These are phyloP conservation scores for Embidobia sp. DNA, from an alignment of 2,888 invertebrate genomes.

Conservation along the genomic window DNA sequence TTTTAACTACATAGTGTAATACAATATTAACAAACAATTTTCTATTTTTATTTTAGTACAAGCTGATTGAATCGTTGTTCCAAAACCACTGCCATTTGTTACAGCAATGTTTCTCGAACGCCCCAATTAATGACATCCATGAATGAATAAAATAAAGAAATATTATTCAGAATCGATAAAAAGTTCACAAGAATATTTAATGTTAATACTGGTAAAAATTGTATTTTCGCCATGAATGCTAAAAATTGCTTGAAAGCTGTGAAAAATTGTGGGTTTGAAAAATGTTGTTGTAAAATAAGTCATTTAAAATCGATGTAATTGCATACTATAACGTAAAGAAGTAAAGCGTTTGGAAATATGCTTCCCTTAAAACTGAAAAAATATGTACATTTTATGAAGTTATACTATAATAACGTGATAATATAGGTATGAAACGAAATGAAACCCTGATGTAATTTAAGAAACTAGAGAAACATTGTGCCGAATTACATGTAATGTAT, in stretches of 20 bases:
- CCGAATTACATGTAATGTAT: slow-evolving; percentile 56
- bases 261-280: background rate
- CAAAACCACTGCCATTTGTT: slow-evolving; percentile 47
- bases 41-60: slow-evolving; percentile 38
- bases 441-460: slow-evolving; percentile 48
- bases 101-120: slow-evolving; percentile 27
- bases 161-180: too few relatives aligned
- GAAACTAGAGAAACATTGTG: slow-evolving; percentile 55
- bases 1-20: too few relatives aligned
- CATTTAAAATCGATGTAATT: slow-evolving; percentile 26
- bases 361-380: slow-evolving; percentile 21
- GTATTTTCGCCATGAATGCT: slow-evolving; percentile 29
- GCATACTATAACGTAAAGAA: slow-evolving; percentile 19
- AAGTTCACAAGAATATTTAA: too few relatives aligned
- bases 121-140: background rate
- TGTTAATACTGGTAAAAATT: slow-evolving; percentile 1
- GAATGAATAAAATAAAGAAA: background rate
- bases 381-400: slow-evolving; percentile 38
- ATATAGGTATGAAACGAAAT: slow-evolving; percentile 32
- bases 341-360: slow-evolving; percentile 12
- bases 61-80: slow-evolving; percentile 22
- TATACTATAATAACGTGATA: slow-evolving; percentile 42
- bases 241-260: background rate
- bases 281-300: slow-evolving; percentile 11
- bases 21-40: too few relatives aligned